Evolutionary conservation across 2,888 invertebrate species (phyloP), one percentile per base, ranked within the genome.

Genomic region (Hymenopus coronatus): DNA sequence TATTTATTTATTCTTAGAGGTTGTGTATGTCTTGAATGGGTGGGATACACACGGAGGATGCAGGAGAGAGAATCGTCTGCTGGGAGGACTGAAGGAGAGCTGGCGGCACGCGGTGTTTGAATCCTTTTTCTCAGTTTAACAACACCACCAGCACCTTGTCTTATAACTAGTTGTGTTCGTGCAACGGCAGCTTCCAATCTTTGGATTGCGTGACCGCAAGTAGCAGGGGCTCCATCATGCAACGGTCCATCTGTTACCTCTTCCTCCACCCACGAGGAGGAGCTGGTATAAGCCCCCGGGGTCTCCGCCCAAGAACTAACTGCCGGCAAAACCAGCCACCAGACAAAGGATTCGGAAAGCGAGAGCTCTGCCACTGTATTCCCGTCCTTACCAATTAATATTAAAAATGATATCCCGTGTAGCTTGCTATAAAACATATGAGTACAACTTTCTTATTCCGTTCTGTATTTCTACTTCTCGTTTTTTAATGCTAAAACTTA

Each of bases 141-240:
- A 70, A 70, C 54, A 70, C 54, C 54, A 70, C 54, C 54, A 70
- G 54, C 54, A 70, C 54, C 54, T 70, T 70, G 54, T 70, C 54
- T 70, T 70, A 70, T 70, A 70, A 70, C 54, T 70, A 70, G 54
- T 70, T 70, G 54, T 70, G 54, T 70, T 20, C 54, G 54, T 15
- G 30, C 86, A 87, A 33, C 87, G 82, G 82, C 87, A 87, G 87
- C 87, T 87, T 87, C 87, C 87, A 87, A 87, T 87, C 87, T 87
- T 70, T 87, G 82, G 30, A 20, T 87, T 87, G 87, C 87, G 87
- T 87, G 87, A 87, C 82, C 25, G 82, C 87, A 87, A 87, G 87
- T 87, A 87, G 87, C 70, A 70, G 54, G 54, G 54, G 87, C 82
- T 87, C 33, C 87, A 87, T 87, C 87, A 87, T 82, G 87, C 87